Base-by-base conservation (phyloP, 92 coral and sea anemone species). In the Phymanthus crucifer region DNA sequence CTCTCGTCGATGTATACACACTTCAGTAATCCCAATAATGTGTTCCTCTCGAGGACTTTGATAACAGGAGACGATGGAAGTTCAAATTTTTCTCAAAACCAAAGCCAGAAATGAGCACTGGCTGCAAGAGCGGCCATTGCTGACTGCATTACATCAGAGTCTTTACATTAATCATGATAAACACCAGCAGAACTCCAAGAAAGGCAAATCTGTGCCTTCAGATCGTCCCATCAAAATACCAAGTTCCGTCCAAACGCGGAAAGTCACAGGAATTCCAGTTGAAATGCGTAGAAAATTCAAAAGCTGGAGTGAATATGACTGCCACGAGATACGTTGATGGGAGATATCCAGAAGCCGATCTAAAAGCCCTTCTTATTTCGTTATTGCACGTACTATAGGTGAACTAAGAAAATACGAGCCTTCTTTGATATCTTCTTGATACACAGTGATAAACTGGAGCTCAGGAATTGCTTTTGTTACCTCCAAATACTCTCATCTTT, bases 71-170 rank as follows among this genome's bases (percentile, higher is more conserved):
- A 50, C 75, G 83, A 29, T 73, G 50, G 64, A 78, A 64, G 83
- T 73, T 71, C 61, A 71, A 83, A 83, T 74, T 79, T 71, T 83
- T 71, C 81, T 90, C 92, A 92, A 90, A 92, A 86, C 80, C 88
- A 85, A 75, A 81, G 90, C 94, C 93, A 92, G 92, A 92, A 84
- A 72, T 80, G 86, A 54, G 72, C 77, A 70, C 88, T 83, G 88
- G 83, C 86, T 80, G 83, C 83, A 79, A 82, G 86, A 89, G 85
- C 94, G 90, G 97, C 94, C 97, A 92, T 92, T 90, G 86, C 37
- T 83, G 88, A 90, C 87, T 87, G 90, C 90, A 92, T 92, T 90
- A 92, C 94, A 91, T 92, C 97, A 92, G 95, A 90, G 79, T 73
- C 79, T 37, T 61, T 72, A 82, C 86, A 75, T 82, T 52, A 73